These are phyloP conservation scores for Temnothorax ravouxi DNA, from an alignment of 2,888 invertebrate species.

Conservation along the genomic window DNA sequence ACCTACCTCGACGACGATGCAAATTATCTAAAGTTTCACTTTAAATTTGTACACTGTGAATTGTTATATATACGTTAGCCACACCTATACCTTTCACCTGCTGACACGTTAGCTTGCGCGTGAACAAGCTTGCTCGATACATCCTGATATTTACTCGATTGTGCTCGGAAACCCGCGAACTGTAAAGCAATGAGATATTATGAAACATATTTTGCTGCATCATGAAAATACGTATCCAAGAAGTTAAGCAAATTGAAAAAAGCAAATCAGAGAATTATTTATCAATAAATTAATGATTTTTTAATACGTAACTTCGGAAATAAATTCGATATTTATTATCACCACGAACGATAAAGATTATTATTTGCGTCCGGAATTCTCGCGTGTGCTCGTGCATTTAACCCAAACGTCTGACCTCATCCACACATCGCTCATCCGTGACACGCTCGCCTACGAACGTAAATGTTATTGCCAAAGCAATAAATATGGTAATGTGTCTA, in stretches of 20 bases:
- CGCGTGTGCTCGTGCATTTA: constrained; percentile 63
- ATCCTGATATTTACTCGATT: constrained; percentile 13
- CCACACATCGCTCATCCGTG: constrained; percentile 69
- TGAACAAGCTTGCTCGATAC: constrained; percentile 41
- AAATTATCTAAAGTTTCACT: constrained; percentile 60
- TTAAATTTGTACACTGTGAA: constrained; percentile 58
- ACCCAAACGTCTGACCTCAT: constrained; percentile 66
- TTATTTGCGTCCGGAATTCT: constrained; percentile 42
- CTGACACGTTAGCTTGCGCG: constrained; percentile 52
- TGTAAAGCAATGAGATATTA: not conserved
- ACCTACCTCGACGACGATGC: not conserved
- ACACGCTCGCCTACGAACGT: constrained; percentile 65
- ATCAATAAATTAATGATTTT: not conserved
- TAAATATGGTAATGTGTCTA: constrained; percentile 76
- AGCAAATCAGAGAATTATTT: not conserved
- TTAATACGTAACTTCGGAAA: not conserved
- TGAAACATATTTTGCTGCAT: not conserved
- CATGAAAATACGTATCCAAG: not conserved
- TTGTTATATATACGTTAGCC: constrained; percentile 64
- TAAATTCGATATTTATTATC: constrained; percentile 4
- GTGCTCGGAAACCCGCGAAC: constrained; percentile 29
- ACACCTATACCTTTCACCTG: constrained; percentile 73
- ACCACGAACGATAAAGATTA: not conserved
- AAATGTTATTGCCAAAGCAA: constrained; percentile 72
- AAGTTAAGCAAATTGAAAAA: not conserved